phyloP scores from a whole-genome alignment of 2,888 invertebrate genomes.

The Andrena trimmerana region DNA sequence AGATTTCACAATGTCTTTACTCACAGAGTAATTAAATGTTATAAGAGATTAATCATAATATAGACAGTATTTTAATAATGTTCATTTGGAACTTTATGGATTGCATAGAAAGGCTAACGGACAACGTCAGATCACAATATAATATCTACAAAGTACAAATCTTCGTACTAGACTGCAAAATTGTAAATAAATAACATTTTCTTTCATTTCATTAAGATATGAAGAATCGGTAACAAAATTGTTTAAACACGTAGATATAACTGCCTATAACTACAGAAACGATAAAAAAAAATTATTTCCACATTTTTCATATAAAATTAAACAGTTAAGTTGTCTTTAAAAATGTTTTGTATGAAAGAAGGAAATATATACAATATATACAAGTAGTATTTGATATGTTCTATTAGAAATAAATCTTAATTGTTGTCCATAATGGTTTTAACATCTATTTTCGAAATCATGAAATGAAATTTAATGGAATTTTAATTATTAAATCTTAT shows the following conservation, averaged over 20 bases:
- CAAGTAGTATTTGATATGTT: constrained; percentile 5
- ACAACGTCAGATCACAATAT: constrained; percentile 23
- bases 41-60: constrained; percentile 12
- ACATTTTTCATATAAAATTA: constrained; percentile 2
- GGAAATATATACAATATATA: constrained; percentile 12
- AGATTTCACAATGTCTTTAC: constrained; percentile 23
- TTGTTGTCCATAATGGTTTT: constrained; percentile 13
- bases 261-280: constrained; percentile 13
- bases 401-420: constrained; percentile 17
- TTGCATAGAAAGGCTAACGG: constrained; percentile 38
- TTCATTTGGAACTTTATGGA: constrained; percentile 35
- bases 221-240: constrained; percentile 15
- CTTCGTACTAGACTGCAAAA: constrained; percentile 31
- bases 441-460: constrained; percentile 1
- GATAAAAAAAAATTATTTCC: constrained; percentile 2
- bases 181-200: constrained; percentile 36
- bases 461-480: background rate
- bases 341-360: constrained; percentile 26
- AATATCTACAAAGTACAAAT: constrained; percentile 19
- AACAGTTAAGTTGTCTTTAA: constrained; percentile 23
- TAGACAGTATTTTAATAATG: constrained; percentile 20
- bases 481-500: constrained; percentile 45
- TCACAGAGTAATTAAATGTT: constrained; percentile 22
- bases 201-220: constrained; percentile 25
- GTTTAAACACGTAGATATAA: constrained; percentile 34